These are phyloP conservation scores for Tolmerus cingulatus DNA, from an alignment of 2,888 invertebrate species.

Conservation along the genomic window DNA sequence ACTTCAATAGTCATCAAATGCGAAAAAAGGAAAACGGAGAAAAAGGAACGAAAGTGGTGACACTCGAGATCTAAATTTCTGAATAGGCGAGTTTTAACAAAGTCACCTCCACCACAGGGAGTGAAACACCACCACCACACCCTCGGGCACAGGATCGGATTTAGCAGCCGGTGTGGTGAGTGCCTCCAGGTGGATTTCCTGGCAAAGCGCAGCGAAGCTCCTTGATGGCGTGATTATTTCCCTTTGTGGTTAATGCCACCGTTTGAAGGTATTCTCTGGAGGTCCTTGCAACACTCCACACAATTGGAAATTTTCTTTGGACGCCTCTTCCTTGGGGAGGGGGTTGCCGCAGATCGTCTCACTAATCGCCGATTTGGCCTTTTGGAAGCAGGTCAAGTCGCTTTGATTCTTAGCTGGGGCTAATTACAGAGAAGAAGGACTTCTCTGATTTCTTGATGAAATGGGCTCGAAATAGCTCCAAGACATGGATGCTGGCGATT, in stretches of 20 bases:
- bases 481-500: not conserved
- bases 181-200: not conserved
- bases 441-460: not conserved
- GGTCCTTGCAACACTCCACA: not conserved
- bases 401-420: not conserved
- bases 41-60: not conserved
- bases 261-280: not conserved
- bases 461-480: not conserved
- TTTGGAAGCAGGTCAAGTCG: not conserved
- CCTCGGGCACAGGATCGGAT: not conserved
- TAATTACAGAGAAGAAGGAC: not conserved
- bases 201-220: not conserved
- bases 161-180: not conserved
- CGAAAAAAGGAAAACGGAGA: not conserved
- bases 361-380: not conserved
- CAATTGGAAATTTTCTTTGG: not conserved
- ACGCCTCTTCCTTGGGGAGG: not conserved
- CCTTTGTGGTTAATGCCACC: not conserved
- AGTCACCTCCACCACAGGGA: not conserved
- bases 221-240: not conserved
- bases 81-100: not conserved
- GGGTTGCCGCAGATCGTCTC: not conserved
- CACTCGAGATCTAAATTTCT: not conserved
- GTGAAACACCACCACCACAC: not conserved
- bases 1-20: slow-evolving; percentile 26